These are phyloP conservation scores for Pygocentrus nattereri DNA, from an alignment of 2,797 vertebrate genomes.

Conservation along the genomic window DNA sequence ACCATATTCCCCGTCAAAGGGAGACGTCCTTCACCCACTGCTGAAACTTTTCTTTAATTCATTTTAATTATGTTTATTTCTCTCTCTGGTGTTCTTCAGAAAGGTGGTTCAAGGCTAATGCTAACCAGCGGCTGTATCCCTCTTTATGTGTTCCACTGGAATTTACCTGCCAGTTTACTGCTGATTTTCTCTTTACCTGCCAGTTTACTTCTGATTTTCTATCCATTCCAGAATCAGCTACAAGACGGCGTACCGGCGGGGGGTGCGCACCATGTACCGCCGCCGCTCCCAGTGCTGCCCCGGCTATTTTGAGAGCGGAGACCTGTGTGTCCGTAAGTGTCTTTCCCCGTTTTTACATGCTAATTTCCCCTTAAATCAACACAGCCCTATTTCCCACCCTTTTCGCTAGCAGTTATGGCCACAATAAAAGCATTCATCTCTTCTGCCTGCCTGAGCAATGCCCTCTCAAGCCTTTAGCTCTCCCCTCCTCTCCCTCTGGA, in stretches of 20 bases:
- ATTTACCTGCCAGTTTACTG: slow-evolving; percentile 16
- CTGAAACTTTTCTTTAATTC: slow-evolving; percentile 45
- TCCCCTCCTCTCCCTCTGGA: slow-evolving; percentile 29
- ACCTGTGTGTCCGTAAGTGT: slow-evolving; percentile 94
- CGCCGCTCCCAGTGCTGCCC: slow-evolving; percentile 97
- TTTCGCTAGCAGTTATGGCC: slow-evolving; percentile 38
- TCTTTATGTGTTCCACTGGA: background rate
- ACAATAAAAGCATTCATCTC: slow-evolving; percentile 52
- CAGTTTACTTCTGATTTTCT: background rate
- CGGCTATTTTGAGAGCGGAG: slow-evolving; percentile 94
- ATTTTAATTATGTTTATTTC: slow-evolving; percentile 49
- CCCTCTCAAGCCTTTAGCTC: slow-evolving; percentile 52
- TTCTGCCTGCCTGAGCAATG: slow-evolving; percentile 43
- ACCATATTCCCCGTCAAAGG: slow-evolving; percentile 41
- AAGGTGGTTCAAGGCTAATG: slow-evolving; percentile 15
- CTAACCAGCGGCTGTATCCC: slow-evolving; percentile 24
- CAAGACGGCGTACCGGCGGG: slow-evolving; percentile 94
- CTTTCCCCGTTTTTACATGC: slow-evolving; percentile 46
- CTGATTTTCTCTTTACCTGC: slow-evolving; percentile 7
- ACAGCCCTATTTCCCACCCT: slow-evolving; percentile 42
- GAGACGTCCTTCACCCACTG: slow-evolving; percentile 46
- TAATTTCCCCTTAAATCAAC: slow-evolving; percentile 56
- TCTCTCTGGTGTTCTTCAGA: background rate
- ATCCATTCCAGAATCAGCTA: slow-evolving; percentile 90
- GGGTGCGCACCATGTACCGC: slow-evolving; percentile 95